Conservation (phyloP, 2,797 vertebrate genomes). For the Amblyopsis hoosieri region DNA sequence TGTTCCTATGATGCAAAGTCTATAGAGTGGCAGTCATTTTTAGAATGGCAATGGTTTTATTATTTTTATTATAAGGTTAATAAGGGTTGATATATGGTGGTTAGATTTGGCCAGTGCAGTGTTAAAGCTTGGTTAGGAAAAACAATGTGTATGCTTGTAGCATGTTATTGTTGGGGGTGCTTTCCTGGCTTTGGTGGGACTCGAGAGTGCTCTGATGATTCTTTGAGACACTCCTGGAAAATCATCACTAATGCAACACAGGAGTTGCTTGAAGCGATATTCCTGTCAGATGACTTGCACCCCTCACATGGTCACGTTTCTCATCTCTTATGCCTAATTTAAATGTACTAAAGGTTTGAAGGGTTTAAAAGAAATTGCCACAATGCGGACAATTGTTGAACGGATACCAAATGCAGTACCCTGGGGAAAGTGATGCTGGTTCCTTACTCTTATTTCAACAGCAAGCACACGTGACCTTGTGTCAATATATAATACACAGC, state of each 20-base stretch:
- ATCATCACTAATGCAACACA: constrained; percentile 74
- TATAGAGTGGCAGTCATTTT: constrained; percentile 71
- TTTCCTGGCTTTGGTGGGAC: constrained; percentile 54
- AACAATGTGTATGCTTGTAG: constrained; percentile 40
- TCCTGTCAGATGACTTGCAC: constrained; percentile 64
- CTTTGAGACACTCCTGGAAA: constrained; percentile 65
- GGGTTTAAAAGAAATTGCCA: too few relatives aligned
- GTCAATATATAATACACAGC: too few relatives aligned
- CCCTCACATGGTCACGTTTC: constrained; percentile 65
- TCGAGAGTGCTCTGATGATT: constrained; percentile 51
- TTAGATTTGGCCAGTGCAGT: constrained; percentile 48
- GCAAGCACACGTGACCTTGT: too few relatives aligned
- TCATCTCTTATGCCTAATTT: constrained; percentile 68
- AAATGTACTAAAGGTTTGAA: constrained; percentile 19
- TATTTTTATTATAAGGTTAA: constrained; percentile 50
- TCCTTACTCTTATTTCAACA: too few relatives aligned
- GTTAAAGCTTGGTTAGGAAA: constrained; percentile 53
- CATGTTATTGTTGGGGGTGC: constrained; percentile 50
- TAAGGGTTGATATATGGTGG: constrained; percentile 6
- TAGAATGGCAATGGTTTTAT: constrained; percentile 68
- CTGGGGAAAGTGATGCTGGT: too few relatives aligned
- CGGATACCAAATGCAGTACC: too few relatives aligned
- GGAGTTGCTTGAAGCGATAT: constrained; percentile 66
- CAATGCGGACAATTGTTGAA: too few relatives aligned
- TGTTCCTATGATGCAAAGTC: constrained; percentile 77